Percentiles rank a stretch among this genome's conserved stretches.
Evolutionary conservation across 2,797 vertebrate genomes (phyloP).

Genomic region (Phrynocephalus guinanensis): DNA sequence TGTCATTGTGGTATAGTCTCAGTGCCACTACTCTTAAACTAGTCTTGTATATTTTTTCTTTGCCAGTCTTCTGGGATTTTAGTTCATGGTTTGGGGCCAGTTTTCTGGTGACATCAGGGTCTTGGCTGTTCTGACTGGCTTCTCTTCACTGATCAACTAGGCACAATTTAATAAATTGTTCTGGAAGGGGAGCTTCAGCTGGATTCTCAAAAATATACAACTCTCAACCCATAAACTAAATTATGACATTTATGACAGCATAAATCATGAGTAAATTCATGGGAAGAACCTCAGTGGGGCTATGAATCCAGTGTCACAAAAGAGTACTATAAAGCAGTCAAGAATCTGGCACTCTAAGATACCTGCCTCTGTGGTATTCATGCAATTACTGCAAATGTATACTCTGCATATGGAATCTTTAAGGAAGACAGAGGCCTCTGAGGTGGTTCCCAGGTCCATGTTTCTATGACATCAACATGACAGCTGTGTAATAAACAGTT

Average conservation of each 20-base stretch:
- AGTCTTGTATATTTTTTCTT: not conserved
- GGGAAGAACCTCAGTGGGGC: constrained; percentile 32
- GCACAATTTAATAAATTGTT: constrained; percentile 36
- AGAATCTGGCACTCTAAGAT: constrained; percentile 27
- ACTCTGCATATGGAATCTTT: not conserved
- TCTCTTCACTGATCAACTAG: not conserved
- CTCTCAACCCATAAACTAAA: constrained; percentile 42
- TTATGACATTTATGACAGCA: constrained; percentile 45
- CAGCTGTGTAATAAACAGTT: not conserved
- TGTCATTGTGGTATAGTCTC: not conserved
- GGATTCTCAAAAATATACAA: constrained; percentile 43
- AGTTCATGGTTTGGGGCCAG: not conserved
- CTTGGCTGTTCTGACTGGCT: not conserved
- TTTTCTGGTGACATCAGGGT: constrained; percentile 15
- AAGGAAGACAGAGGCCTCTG: not conserved
- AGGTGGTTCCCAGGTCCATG: not conserved
- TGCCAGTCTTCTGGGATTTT: not conserved
- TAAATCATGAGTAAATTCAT: constrained; percentile 45
- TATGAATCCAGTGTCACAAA: constrained; percentile 33
- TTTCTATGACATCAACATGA: not conserved
- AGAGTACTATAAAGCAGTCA: constrained; percentile 35
- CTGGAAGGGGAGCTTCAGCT: constrained; percentile 25
- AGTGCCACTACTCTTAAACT: not conserved
- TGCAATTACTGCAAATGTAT: constrained; percentile 3
- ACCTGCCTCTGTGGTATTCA: constrained; percentile 2